Evolutionary conservation across 2,888 invertebrate genomes (phyloP), one percentile per base, ranked within the genome.

Genomic region (Leucophenga montana): DNA sequence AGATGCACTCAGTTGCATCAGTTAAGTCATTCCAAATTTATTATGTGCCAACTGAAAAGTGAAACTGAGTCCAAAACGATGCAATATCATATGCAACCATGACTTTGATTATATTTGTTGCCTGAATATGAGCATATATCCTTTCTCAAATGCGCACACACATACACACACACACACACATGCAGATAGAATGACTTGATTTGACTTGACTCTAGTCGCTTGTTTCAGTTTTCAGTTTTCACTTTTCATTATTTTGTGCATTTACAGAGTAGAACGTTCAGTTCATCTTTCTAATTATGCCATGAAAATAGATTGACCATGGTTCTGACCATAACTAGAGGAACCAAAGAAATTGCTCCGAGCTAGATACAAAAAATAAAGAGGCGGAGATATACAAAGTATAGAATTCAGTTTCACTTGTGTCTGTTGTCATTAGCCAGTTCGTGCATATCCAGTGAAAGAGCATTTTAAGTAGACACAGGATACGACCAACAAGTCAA

Each of bases 211-310:
- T 18, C 31, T 57, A 27, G 27, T 31, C 31, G 57, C 27, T 13
- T 27, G 8, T 22, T 11, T 22, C 57, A 31, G 57, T 13, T 22
- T 11, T 22, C 57, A 31, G 57, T 13, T 46, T 44, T 62, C 61
- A 62, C 20, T 56, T 56, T 56, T 56, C 22, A 20, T 20, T 20
- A 56, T 56, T 13, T 4, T 27, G 27, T 27, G 27, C 27, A 27
- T n/a, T n/a, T n/a, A n/a, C n/a, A n/a, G n/a, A n/a, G n/a, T n/a
- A n/a, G n/a, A n/a, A n/a, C n/a, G 27, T 79, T 72, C 64, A 75
- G 71, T 74, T 76, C 71, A 67, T 77, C 69, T 75, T 73, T 79
- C 77, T 84, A 84, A 81, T 84, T 81, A 83, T 84, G 78, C 71
- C 82, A 73, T 73, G 82, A 33, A 78, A 83, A 75, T 65, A 50